Conservation (phyloP, 2,888 invertebrate genomes). For the Orthosia gracilis region DNA sequence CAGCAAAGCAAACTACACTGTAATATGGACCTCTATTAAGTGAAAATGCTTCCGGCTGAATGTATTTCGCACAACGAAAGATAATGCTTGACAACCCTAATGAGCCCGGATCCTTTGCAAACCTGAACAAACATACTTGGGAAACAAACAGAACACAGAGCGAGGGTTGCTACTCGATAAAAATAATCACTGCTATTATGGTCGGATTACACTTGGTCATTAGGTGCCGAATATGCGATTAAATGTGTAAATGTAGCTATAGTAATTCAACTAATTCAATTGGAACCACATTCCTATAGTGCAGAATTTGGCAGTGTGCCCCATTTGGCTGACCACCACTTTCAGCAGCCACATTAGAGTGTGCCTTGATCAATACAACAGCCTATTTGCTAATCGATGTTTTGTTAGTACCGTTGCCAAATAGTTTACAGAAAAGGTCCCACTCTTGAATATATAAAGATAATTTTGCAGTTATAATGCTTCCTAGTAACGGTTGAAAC, state of each 20-base stretch:
- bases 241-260: constrained; percentile 48
- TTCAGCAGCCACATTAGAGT: constrained; percentile 48
- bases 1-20: constrained; percentile 47
- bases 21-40: constrained; percentile 53
- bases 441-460: not conserved
- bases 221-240: constrained; percentile 43
- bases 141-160: constrained; percentile 50
- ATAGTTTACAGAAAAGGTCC: not conserved
- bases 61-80: constrained; percentile 63
- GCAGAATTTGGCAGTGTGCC: constrained; percentile 65
- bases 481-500: not conserved
- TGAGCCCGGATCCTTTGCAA: constrained; percentile 60
- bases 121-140: constrained; percentile 48
- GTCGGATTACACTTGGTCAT: constrained; percentile 51
- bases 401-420: constrained; percentile 46
- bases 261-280: constrained; percentile 63
- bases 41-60: constrained; percentile 59
- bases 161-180: constrained; percentile 58
- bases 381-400: constrained; percentile 44
- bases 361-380: constrained; percentile 51
- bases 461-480: not conserved
- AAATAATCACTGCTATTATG: constrained; percentile 59
- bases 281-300: constrained; percentile 55
- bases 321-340: constrained; percentile 57
- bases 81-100: constrained; percentile 65